Base-by-base conservation (phyloP, 2,113 vertebrate species). In the Platysternon megacephalum region DNA sequence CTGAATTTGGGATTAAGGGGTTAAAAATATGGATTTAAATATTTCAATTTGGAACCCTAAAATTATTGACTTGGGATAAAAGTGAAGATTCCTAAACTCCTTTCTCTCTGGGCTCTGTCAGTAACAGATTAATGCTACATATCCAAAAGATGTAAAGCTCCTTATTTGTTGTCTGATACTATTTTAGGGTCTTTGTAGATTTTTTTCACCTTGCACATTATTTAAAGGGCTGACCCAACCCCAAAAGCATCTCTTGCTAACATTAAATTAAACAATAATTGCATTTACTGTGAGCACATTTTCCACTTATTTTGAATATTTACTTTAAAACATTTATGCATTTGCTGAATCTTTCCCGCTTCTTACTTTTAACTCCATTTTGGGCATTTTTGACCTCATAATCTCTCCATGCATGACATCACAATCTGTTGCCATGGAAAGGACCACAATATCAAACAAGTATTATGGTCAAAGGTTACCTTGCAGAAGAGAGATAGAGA, bases 401-500 rank as follows among this genome's bases (percentile, higher is more conserved):
- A 95, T 97, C 90, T 95, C 74, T 88, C 88, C 82, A 51, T 91
- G 82, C 87, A 84, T 93, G 93, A 95, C 94, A 97, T 97, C 96
- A 96, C 84, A 91, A 89, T 92, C 92, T 95, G 95, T 95, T 97
- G 84, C 90, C 61, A 88, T 93, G 91, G 93, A 93, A 96, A 92
- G 79, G 74, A 87, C 68, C 48, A 89, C 91, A 82, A 90, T 94
- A 97, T 95, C 95, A 97, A 95, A 96, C 55, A 96, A 90, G 88
- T 82, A 88, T 55, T 53, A 88, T 90, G 94, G 84, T 39, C 89
- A 95, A 96, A 95, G 89, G 89, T 93, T 94, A 42, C 61, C 87
- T 96, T 95, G 96, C 61, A 95, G 94, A 95, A 91, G 82, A 94
- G 86, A 96, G 96, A 97, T 61, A 95, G 84, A 97, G 79, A 97